Conservation (phyloP, 2,113 vertebrate species). For the Zosterops lateralis region DNA sequence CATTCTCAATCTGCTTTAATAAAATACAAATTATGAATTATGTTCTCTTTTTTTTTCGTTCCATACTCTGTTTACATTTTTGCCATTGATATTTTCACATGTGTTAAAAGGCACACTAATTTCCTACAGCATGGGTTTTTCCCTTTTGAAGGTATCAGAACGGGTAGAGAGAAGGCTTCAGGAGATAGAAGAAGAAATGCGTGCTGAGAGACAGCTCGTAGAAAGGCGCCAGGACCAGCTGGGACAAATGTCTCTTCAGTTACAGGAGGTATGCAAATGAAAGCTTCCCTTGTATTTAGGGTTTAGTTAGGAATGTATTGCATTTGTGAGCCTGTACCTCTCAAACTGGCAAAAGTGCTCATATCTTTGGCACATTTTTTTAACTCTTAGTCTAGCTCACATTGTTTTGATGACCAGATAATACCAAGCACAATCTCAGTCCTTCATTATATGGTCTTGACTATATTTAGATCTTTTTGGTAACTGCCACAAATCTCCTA, state of each 20-base stretch:
- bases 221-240: slow-evolving; percentile 78
- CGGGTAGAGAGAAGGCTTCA: slow-evolving; percentile 87
- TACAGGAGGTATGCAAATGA: slow-evolving; percentile 81
- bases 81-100: neutral
- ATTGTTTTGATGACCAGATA: neutral
- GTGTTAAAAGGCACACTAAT: neutral
- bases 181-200: slow-evolving; percentile 86
- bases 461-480: neutral
- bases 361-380: neutral
- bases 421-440: neutral
- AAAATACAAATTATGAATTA: neutral
- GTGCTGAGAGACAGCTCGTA: slow-evolving; percentile 69
- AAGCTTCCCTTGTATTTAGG: neutral
- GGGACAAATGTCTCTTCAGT: slow-evolving; percentile 75
- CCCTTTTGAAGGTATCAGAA: slow-evolving; percentile 77
- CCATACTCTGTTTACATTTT: neutral
- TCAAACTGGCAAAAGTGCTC: neutral
- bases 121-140: neutral
- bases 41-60: neutral
- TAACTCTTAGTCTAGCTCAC: neutral
- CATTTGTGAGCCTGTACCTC: neutral
- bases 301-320: neutral
- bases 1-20: neutral
- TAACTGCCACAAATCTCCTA: neutral
- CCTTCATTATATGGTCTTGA: neutral